phyloP scores from a whole-genome alignment of 2,797 vertebrate species.

The Periparus ater region DNA sequence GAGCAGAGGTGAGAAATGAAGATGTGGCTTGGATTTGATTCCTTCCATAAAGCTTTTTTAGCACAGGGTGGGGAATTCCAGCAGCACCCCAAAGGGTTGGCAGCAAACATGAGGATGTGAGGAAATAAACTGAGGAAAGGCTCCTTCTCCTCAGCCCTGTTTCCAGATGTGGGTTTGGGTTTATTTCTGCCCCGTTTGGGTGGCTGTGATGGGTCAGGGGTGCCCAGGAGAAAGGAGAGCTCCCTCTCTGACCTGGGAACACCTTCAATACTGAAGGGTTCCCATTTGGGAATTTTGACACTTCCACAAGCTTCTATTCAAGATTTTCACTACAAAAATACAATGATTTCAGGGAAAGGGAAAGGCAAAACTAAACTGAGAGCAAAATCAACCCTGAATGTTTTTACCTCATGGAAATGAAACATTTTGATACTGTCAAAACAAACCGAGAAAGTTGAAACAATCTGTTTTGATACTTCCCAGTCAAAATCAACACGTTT shows the following conservation, averaged over 20 bases:
- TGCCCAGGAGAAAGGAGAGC: background rate
- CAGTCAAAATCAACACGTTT: conserved; percentile 13
- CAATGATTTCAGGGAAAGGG: background rate
- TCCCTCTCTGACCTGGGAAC: background rate
- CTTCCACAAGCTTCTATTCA: background rate
- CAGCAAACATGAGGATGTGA: background rate
- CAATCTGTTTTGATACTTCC: conserved; percentile 59
- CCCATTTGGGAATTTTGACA: background rate
- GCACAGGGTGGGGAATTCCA: background rate
- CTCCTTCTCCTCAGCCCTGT: background rate
- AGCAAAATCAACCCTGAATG: conserved; percentile 31
- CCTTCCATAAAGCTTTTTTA: background rate
- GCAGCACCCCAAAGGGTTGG: background rate
- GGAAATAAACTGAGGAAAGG: background rate
- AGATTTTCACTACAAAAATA: background rate
- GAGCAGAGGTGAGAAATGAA: background rate
- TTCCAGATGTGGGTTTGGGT: background rate
- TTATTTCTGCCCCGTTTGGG: background rate
- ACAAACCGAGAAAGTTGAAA: conserved; percentile 27
- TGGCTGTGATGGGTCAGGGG: background rate
- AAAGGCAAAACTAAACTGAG: conserved; percentile 3
- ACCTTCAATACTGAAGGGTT: background rate
- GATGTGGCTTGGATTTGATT: background rate
- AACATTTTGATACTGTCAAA: conserved; percentile 63
- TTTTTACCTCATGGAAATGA: conserved; percentile 61